Base-by-base conservation (phyloP, 2,888 invertebrate genomes). In the Lasioglossum vierecki region DNA sequence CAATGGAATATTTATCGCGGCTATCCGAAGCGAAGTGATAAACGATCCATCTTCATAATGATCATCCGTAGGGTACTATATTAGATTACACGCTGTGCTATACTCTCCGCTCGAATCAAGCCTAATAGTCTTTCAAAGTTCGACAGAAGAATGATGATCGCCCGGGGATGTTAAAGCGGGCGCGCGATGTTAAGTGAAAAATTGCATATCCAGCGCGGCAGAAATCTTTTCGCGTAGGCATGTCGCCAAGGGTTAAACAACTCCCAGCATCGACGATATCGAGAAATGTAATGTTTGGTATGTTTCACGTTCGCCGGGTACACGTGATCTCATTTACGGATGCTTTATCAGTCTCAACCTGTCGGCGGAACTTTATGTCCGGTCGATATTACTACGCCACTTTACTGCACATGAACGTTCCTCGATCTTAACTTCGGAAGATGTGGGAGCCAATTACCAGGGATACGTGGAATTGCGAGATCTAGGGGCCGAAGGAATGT, bases 341-440 rank as follows among this genome's bases (percentile, higher is more conserved):
- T 82, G 80, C 87, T 87, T 87, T 87, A 84, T 86, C 87, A 80
- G 80, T 70, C 82, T 87, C 81, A 83, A 76, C 76, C 81, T 76
- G 78, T 80, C 87, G 76, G 72, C 53, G 35, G 22, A 35, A 53
- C 49, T 73, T 73, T 49, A 73, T 53, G 53, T 73, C 73, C 49
- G 30, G 35, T 53, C 49, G 73, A 49, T 46, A 49, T 49, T 73
- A 73, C 35, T n/a, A 4, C 35, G 22, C 49, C 30, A 35, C 49
- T 73, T 73, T 49, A 22, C 49, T 6, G 35, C 22, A 46, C 46
- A 35, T 18, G 44, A 44, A 46, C 71, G 71, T 71, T 71, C 71
- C n/a, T 53, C 49, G 49, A 53, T 46, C 35, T 30, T 4, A 30
- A 30, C 73, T 73, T 4, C 30, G 53, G 26, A 35, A 35, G 35